These are phyloP conservation scores for Sylvicola cinctus DNA, from an alignment of 2,888 invertebrate genomes.

Conservation along the genomic window DNA sequence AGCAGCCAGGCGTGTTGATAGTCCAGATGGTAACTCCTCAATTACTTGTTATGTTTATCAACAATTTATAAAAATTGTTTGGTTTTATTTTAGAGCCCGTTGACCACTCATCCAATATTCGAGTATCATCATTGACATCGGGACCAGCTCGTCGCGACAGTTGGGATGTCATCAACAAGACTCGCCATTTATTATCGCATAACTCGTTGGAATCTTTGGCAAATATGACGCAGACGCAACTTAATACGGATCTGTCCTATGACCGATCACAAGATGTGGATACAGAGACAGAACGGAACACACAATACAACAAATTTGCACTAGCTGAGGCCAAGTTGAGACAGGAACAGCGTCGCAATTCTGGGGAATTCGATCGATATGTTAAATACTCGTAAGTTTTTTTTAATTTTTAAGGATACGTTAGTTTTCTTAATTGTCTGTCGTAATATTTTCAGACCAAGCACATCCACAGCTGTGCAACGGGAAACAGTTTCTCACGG, in stretches of 20 bases:
- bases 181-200: conserved; percentile 49
- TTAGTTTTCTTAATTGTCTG: background rate
- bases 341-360: conserved; percentile 13
- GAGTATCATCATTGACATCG: conserved; percentile 36
- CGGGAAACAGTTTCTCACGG: conserved; percentile 21
- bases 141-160: conserved; percentile 44
- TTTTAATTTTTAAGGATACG: background rate
- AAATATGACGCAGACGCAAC: conserved; percentile 40
- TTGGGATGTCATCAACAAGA: conserved; percentile 67
- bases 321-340: conserved; percentile 16
- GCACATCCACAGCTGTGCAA: conserved; percentile 18
- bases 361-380: conserved; percentile 16
- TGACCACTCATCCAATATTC: conserved; percentile 33
- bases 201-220: conserved; percentile 48
- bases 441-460: conserved; percentile 14
- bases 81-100: conserved; percentile 33
- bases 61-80: background rate
- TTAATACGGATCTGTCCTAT: conserved; percentile 28
- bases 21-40: conserved; percentile 23
- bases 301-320: conserved; percentile 32
- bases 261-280: conserved; percentile 29
- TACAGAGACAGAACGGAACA: conserved; percentile 38
- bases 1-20: conserved; percentile 31
- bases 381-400: conserved; percentile 5
- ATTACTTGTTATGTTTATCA: too few relatives aligned